A percentile compares a stretch with the other conserved stretches of the same genome.
Conservation (phyloP, 2,113 vertebrate species). For the Conger conger region DNA sequence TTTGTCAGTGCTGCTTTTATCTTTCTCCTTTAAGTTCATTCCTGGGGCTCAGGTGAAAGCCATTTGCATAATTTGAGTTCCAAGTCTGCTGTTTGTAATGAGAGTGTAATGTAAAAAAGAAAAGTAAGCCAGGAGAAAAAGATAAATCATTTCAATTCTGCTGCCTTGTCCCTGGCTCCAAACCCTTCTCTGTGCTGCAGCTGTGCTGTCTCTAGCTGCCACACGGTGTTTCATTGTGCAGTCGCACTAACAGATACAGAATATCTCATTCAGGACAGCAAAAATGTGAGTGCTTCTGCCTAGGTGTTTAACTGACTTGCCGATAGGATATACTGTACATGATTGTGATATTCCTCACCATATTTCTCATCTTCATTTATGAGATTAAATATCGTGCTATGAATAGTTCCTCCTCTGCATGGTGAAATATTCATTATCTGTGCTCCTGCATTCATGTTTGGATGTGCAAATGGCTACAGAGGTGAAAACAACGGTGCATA, state of each 20-base stretch:
- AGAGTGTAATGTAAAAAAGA: conserved; percentile 25
- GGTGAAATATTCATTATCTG: background rate
- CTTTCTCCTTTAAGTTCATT: conserved; percentile 22
- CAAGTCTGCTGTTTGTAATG: conserved; percentile 23
- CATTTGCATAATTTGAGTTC: conserved; percentile 42
- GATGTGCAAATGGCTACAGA: background rate
- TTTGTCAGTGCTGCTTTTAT: background rate
- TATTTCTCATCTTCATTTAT: background rate
- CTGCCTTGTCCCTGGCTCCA: background rate
- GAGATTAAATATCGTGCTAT: background rate
- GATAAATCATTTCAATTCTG: background rate
- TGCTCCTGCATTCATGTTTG: background rate
- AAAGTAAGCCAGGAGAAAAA: background rate
- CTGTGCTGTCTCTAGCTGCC: background rate
- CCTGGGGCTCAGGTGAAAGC: conserved; percentile 26
- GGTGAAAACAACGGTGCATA: background rate
- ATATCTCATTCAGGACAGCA: background rate
- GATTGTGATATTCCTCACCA: background rate
- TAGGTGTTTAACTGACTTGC: background rate
- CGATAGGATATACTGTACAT: background rate
- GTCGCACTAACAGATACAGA: background rate
- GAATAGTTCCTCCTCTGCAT: background rate
- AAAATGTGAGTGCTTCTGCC: background rate
- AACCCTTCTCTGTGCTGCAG: background rate
- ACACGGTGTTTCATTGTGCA: background rate